Evolutionary conservation across 2,888 invertebrate genomes (phyloP).

Genomic region (Nemoura dubitans): DNA sequence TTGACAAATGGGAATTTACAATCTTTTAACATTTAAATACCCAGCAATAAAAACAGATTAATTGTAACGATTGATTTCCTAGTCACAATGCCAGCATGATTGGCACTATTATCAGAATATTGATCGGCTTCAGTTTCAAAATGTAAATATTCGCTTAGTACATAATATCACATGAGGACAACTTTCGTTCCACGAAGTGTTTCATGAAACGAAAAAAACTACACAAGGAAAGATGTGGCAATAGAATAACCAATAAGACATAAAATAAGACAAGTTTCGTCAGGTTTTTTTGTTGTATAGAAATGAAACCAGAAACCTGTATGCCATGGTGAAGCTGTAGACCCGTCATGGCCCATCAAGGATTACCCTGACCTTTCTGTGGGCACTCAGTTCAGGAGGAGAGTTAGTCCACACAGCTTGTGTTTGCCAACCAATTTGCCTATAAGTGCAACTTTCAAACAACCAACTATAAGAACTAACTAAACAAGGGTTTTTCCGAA

Average conservation of each 20-base stretch:
- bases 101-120: background rate
- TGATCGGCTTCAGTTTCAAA: background rate
- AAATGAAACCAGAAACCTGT: background rate
- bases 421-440: background rate
- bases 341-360: background rate
- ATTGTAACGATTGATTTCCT: background rate
- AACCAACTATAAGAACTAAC: background rate
- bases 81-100: background rate
- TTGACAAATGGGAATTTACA: no score
- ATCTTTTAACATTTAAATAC: no score
- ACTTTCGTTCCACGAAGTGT: background rate
- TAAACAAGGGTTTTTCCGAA: no score
- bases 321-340: no score
- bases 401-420: background rate
- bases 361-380: background rate
- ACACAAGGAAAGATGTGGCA: background rate
- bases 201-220: background rate
- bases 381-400: background rate
- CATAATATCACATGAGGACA: background rate
- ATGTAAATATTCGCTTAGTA: background rate
- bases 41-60: no score
- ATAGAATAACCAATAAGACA: background rate
- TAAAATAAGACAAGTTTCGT: background rate
- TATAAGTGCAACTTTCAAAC: background rate
- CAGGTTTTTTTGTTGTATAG: background rate